phyloP scores from a whole-genome alignment of 2,113 vertebrate species.

The Lipotes vexillifer region DNA sequence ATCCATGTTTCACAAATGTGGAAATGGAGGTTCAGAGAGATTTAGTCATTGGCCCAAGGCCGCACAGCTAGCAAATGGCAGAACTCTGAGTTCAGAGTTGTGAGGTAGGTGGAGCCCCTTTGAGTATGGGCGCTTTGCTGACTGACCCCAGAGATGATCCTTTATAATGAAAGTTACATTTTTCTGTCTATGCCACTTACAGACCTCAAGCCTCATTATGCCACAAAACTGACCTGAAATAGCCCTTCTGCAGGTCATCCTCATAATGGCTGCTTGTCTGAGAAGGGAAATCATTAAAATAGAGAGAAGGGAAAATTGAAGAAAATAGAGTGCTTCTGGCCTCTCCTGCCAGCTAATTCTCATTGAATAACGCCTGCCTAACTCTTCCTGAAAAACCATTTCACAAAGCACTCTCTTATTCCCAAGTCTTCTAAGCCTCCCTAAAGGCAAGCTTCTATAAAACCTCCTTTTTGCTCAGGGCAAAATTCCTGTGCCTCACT shows the following conservation, averaged over 20 bases:
- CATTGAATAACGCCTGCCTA: not conserved
- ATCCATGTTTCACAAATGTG: not conserved
- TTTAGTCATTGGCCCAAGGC: not conserved
- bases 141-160: not conserved
- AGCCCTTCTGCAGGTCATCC: not conserved
- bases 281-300: not conserved
- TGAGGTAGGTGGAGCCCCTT: not conserved
- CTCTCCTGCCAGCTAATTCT: not conserved
- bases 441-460: not conserved
- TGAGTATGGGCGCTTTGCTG: not conserved
- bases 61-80: not conserved
- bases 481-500: not conserved
- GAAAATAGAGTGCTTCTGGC: not conserved
- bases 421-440: not conserved
- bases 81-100: not conserved
- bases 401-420: not conserved
- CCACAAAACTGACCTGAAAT: not conserved
- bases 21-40: not conserved
- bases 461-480: not conserved
- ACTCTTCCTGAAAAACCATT: not conserved
- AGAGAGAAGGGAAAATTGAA: not conserved
- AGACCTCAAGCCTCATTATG: not conserved
- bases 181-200: not conserved
- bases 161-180: not conserved
- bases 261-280: not conserved